These are phyloP conservation scores for Chymomyza fuscimana DNA, from an alignment of 2,888 invertebrate species.

Conservation along the genomic window DNA sequence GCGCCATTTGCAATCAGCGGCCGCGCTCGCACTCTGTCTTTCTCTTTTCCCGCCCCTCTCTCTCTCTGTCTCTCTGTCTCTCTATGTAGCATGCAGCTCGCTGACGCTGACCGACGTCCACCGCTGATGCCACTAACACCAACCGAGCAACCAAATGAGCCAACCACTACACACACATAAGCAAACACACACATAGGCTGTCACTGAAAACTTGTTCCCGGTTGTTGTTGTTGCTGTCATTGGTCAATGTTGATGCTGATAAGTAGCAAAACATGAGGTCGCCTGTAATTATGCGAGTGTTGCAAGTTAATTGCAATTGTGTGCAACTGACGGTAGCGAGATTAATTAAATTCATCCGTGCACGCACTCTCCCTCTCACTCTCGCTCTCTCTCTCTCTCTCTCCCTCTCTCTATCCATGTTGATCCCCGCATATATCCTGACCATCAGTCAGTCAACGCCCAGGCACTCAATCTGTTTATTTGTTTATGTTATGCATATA, in stretches of 20 bases:
- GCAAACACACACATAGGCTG: slow-evolving; percentile 37
- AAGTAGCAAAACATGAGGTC: slow-evolving; percentile 78
- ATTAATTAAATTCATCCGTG: slow-evolving; percentile 77
- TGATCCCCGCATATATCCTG: slow-evolving; percentile 3
- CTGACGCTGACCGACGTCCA: slow-evolving; percentile 6
- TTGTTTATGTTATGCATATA: slow-evolving; percentile 45
- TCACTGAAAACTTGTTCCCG: slow-evolving; percentile 40
- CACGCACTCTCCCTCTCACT: slow-evolving; percentile 20
- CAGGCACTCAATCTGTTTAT: slow-evolving; percentile 65
- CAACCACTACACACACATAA: slow-evolving; percentile 47
- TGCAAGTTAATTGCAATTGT: slow-evolving; percentile 78
- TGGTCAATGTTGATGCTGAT: slow-evolving; percentile 73
- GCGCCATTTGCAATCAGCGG: slow-evolving; percentile 62
- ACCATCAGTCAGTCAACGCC: slow-evolving; percentile 39
- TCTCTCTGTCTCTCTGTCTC: too few relatives aligned
- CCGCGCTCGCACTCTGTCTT: slow-evolving; percentile 14
- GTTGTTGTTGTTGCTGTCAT: slow-evolving; percentile 25
- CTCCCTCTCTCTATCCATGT: neutral
- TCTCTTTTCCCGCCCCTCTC: slow-evolving; percentile 5
- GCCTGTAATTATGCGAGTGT: slow-evolving; percentile 76
- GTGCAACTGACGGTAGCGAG: slow-evolving; percentile 77
- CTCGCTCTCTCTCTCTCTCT: neutral
- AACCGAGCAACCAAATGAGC: slow-evolving; percentile 68
- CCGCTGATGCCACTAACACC: slow-evolving; percentile 45
- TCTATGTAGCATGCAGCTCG: too few relatives aligned